These are phyloP conservation scores for Salmo trutta DNA, from an alignment of 2,797 vertebrate genomes.

Conservation along the genomic window DNA sequence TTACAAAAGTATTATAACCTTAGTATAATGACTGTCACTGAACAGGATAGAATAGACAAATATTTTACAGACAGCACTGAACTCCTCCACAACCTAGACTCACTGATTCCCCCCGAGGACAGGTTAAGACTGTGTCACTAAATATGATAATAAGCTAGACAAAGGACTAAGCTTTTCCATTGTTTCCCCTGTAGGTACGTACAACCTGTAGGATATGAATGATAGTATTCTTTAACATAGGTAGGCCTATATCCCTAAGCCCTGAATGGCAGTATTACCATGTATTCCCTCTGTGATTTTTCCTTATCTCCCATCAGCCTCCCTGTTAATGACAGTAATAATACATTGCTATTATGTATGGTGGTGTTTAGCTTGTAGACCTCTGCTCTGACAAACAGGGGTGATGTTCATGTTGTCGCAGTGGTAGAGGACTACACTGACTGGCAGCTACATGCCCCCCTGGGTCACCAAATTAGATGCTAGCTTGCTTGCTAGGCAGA, in stretches of 20 bases:
- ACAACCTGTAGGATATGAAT: no score
- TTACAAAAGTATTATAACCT: background rate
- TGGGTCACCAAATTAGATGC: slow-evolving; percentile 37
- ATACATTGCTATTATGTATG: slow-evolving; percentile 54
- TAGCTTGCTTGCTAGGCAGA: slow-evolving; percentile 20
- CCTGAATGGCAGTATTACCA: slow-evolving; percentile 33
- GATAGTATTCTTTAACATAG: background rate
- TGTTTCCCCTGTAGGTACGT: no score
- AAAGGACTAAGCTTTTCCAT: no score
- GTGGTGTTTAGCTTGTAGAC: slow-evolving; percentile 43
- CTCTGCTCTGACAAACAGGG: slow-evolving; percentile 32
- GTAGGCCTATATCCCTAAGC: no score
- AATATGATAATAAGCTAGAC: background rate
- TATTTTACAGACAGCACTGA: background rate
- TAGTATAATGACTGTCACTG: background rate
- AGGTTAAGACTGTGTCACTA: background rate
- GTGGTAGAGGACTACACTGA: slow-evolving; percentile 17
- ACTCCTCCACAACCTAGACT: background rate
- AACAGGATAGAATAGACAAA: background rate
- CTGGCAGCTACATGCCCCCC: slow-evolving; percentile 16
- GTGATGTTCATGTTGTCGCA: slow-evolving; percentile 1
- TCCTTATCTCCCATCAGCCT: slow-evolving; percentile 42
- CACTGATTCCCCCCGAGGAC: background rate
- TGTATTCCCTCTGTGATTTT: slow-evolving; percentile 37
- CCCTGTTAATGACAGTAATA: slow-evolving; percentile 59